Base-by-base conservation (phyloP, 2,797 vertebrate genomes). In the Manis javanica region DNA sequence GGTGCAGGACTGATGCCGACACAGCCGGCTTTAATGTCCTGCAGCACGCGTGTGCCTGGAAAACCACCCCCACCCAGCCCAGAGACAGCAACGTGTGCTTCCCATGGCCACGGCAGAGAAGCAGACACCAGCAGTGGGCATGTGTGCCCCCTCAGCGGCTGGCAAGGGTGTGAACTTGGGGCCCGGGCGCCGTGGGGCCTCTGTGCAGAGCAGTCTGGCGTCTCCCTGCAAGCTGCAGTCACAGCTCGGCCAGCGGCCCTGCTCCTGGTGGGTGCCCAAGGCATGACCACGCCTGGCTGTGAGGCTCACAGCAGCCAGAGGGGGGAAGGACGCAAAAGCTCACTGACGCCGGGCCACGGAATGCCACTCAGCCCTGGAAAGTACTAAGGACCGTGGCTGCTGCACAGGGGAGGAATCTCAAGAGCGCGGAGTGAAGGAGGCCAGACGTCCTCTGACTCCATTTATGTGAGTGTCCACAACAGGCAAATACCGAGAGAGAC, bases 371-470 rank as follows among this genome's bases (percentile, higher is more conserved):
- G n/a, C 75, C 75, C 2, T 4, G 13, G 21, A 37, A n/a, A 55
- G 21, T n/a, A 9, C 2, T 6, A 15, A 51, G 23, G 24, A 6
- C n/a, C 6, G 4, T 11, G 6, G 23, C 19, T 24, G 21, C 74
- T n/a, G 6, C 49, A n/a, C 1, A 4, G 5, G 10, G 46, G n/a
- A 12, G 16, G 14, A 29, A 14, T n/a, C 21, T 8, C 19, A 11
- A 37, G 1, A 5, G 14, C 10, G 1, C 1, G 15, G 2, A 34
- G 24, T 29, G 24, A n/a, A 1, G 2, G 49, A 34, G 12, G 31
- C 46, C 9, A 6, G 31, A 16, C 0, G 4, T 29, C 1, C 2
- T 18, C 1, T 5, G 71, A 5, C 5, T 46, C 31, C 63, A 7
- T 21, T n/a, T 69, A 4, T 5, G 5, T 0, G 15, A 26, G 16